Evolutionary conservation across 2,113 vertebrate species (phyloP).

Genomic region (Grammomys dolichurus): DNA sequence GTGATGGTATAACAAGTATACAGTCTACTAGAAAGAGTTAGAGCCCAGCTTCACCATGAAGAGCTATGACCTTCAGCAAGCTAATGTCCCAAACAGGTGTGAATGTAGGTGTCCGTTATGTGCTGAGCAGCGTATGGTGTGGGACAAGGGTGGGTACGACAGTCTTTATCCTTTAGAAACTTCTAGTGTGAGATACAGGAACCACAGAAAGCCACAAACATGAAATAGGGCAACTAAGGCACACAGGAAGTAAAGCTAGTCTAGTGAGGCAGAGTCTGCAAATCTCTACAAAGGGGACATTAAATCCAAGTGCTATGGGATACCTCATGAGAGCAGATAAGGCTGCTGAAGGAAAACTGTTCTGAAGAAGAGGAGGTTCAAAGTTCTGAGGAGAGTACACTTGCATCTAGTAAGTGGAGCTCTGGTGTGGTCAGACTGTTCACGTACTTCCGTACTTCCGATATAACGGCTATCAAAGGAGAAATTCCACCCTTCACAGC

Average conservation of each 20-base stretch:
- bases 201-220: constrained; percentile 1
- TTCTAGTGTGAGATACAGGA: background rate
- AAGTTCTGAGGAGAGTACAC: background rate
- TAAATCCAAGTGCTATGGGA: background rate
- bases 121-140: background rate
- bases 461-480: background rate
- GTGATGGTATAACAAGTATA: background rate
- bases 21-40: background rate
- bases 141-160: background rate
- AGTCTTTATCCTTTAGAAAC: background rate
- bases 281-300: constrained; percentile 15
- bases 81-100: constrained; percentile 38
- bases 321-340: background rate
- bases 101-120: background rate
- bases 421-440: too few relatives aligned
- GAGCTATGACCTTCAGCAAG: background rate
- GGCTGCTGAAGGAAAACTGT: background rate
- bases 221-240: background rate
- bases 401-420: too few relatives aligned
- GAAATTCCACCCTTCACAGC: background rate
- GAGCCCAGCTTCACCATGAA: background rate
- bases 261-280: background rate
- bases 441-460: too few relatives aligned
- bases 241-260: background rate
- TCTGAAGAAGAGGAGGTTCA: background rate